Evolutionary conservation across 2,797 vertebrate species (phyloP).

Genomic region (Myotis pilosus): DNA sequence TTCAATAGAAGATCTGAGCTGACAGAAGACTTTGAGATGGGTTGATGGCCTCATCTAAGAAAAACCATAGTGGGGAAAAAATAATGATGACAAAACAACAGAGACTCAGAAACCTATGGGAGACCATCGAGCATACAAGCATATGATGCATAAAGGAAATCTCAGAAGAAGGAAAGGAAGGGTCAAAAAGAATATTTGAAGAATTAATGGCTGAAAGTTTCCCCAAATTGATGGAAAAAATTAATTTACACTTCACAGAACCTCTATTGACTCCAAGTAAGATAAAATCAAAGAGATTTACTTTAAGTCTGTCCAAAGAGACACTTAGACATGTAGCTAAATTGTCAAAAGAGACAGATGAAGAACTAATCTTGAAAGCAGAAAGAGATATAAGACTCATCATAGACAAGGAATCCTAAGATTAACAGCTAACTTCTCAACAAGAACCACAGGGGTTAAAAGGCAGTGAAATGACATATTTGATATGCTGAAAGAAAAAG

Average conservation of each 20-base stretch:
- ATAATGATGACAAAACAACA: slow-evolving; percentile 11
- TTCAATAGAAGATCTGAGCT: neutral
- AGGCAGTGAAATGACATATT: slow-evolving; percentile 6
- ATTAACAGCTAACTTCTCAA: slow-evolving; percentile 22
- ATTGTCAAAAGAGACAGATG: slow-evolving; percentile 30
- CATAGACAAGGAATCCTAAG: neutral
- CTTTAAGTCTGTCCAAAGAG: neutral
- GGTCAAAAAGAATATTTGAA: slow-evolving; percentile 3
- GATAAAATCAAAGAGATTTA: neutral
- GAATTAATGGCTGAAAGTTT: neutral
- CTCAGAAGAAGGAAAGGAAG: neutral
- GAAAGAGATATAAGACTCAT: neutral
- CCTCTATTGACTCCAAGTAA: neutral
- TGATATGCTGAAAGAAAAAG: slow-evolving; percentile 20
- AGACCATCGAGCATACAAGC: slow-evolving; percentile 6
- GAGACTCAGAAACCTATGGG: neutral
- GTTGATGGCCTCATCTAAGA: neutral
- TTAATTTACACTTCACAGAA: slow-evolving; percentile 19
- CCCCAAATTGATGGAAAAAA: neutral
- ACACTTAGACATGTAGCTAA: neutral
- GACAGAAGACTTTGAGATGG: neutral
- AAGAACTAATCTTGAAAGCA: slow-evolving; percentile 22
- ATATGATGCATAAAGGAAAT: neutral
- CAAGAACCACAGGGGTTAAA: neutral
- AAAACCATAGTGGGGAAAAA: slow-evolving; percentile 31